Conservation (phyloP, 2,797 vertebrate genomes). For the Morelia viridis region DNA sequence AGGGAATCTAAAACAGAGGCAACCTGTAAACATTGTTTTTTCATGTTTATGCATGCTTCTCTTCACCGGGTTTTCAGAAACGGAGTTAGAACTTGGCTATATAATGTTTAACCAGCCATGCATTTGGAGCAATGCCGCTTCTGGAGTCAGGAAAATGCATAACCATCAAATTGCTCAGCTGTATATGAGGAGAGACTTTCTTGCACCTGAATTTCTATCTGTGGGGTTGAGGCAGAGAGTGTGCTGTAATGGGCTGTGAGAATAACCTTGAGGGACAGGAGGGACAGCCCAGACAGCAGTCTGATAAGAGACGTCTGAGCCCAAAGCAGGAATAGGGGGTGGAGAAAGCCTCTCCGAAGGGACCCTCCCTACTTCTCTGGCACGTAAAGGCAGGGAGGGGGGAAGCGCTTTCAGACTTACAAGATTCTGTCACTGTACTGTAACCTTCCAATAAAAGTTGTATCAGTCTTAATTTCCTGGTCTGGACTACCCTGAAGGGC, state of each 20-base stretch:
- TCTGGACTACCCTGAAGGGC: background rate
- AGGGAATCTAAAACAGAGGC: background rate
- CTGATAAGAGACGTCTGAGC: background rate
- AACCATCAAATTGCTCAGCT: background rate
- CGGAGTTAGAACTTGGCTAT: background rate
- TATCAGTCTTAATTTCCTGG: background rate
- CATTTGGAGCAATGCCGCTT: background rate
- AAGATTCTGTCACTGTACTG: background rate
- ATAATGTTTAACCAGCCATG: background rate
- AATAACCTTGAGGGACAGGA: background rate
- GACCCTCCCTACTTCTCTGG: background rate
- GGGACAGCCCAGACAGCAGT: background rate
- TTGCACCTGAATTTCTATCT: background rate
- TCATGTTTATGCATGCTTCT: background rate
- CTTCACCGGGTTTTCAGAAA: background rate
- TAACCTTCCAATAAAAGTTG: background rate
- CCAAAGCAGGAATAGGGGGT: background rate
- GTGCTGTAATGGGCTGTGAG: background rate
- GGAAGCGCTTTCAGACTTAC: background rate
- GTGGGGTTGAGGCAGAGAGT: no score
- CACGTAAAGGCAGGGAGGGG: background rate
- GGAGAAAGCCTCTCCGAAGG: background rate
- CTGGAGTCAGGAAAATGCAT: background rate
- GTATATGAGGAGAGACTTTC: background rate
- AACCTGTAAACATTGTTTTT: background rate